These are phyloP conservation scores for Cercocebus atys DNA, from an alignment of 2,113 vertebrate species.

Conservation along the genomic window DNA sequence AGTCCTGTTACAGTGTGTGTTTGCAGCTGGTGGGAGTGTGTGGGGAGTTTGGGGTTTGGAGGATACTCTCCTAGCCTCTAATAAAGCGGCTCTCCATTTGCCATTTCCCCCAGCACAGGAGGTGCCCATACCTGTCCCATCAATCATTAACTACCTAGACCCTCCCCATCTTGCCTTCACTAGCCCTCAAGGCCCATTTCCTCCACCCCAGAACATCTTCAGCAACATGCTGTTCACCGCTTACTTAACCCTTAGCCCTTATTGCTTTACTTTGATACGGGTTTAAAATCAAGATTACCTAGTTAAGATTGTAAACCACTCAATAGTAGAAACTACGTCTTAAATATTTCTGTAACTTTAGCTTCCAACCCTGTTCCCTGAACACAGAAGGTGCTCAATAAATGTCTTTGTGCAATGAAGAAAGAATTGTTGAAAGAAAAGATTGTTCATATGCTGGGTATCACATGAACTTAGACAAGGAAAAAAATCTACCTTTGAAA, in stretches of 20 bases:
- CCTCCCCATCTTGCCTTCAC: not conserved
- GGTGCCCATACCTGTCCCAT: rapidly evolving
- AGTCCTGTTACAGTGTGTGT: not conserved
- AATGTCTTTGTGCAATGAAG: not conserved
- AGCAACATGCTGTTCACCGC: rapidly evolving
- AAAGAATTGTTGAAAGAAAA: not conserved
- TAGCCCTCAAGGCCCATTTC: too few relatives aligned
- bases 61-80: not conserved
- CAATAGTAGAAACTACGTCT: not conserved
- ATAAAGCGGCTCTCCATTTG: not conserved
- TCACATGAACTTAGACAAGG: not conserved
- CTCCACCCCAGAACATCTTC: not conserved
- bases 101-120: not conserved
- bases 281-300: not conserved
- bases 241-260: not conserved
- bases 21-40: not conserved
- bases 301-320: not conserved
- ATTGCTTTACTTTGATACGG: not conserved
- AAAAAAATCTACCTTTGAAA: not conserved
- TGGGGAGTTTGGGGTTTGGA: not conserved
- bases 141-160: not conserved
- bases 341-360: not conserved
- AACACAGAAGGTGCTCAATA: not conserved
- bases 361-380: not conserved
- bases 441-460: too few relatives aligned